Percentiles rank a stretch among this genome's conserved stretches.
Evolutionary conservation across 2,113 vertebrate genomes (phyloP).

Genomic region (Ophiodon elongatus): DNA sequence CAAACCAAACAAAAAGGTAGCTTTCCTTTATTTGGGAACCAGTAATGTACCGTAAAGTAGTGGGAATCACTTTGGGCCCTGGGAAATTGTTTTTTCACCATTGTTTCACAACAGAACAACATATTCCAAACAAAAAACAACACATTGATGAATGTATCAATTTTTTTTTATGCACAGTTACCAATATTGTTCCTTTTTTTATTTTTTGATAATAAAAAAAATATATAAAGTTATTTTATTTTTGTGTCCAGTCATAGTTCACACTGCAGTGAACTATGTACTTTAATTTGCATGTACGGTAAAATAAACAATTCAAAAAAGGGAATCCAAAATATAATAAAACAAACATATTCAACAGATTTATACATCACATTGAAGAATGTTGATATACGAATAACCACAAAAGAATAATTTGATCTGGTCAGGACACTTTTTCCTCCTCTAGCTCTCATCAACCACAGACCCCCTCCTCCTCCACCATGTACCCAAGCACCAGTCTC

Average conservation of each 20-base stretch:
- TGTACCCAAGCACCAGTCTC: not conserved
- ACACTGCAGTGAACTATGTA: not conserved
- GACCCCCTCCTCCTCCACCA: constrained; percentile 5
- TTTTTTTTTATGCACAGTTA: not conserved
- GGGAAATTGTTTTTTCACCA: not conserved
- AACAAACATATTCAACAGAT: not conserved
- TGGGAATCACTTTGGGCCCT: not conserved
- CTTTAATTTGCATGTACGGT: not conserved
- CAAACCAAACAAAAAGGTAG: not conserved
- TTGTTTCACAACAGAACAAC: too few relatives aligned
- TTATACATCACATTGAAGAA: not conserved
- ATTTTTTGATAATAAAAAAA: not conserved
- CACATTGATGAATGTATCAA: not conserved
- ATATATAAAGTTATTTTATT: not conserved
- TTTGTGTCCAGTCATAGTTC: not conserved
- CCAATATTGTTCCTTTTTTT: not conserved
- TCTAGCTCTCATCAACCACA: not conserved
- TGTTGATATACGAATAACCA: not conserved
- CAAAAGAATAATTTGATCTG: not conserved
- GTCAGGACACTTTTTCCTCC: not conserved
- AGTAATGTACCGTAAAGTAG: not conserved
- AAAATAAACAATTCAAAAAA: not conserved
- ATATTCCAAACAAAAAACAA: not conserved
- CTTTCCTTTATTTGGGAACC: not conserved
- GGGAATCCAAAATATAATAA: not conserved